Evolutionary conservation across 2,113 vertebrate species (phyloP).

Genomic region (Atractosteus spatula): DNA sequence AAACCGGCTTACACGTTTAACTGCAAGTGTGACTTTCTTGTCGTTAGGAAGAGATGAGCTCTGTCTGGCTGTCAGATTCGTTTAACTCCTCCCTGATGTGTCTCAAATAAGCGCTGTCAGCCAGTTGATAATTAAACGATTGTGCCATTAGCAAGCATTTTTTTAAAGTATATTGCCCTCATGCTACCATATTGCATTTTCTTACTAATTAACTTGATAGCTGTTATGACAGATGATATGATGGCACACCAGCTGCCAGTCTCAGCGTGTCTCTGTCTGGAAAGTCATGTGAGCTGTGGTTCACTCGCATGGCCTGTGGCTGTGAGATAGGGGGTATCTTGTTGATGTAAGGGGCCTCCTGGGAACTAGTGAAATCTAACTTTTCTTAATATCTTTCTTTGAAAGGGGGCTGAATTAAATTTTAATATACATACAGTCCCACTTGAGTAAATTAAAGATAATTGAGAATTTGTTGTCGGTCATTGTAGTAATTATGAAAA

Average conservation of each 20-base stretch:
- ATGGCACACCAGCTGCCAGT: not conserved
- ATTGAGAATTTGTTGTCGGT: no score
- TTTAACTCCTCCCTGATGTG: not conserved
- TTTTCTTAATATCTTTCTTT: no score
- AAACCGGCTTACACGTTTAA: not conserved
- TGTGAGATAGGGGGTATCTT: slow-evolving; percentile 12
- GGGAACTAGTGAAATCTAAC: no score
- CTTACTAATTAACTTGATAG: not conserved
- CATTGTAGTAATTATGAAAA: no score
- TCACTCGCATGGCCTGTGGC: slow-evolving; percentile 28
- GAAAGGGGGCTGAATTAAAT: no score
- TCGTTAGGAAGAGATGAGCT: not conserved
- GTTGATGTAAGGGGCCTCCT: no score
- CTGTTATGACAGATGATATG: not conserved
- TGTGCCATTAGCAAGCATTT: not conserved
- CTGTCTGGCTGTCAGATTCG: slow-evolving; percentile 1
- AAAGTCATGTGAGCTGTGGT: not conserved
- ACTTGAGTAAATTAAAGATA: no score
- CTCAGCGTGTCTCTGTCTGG: not conserved
- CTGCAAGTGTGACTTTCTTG: slow-evolving; percentile 6
- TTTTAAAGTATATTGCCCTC: not conserved
- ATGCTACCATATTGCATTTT: not conserved
- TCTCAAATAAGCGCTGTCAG: not conserved
- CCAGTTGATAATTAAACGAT: not conserved
- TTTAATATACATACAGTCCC: no score